These are phyloP conservation scores for Callospermophilus lateralis DNA, from an alignment of 2,113 vertebrate genomes.

Conservation along the genomic window DNA sequence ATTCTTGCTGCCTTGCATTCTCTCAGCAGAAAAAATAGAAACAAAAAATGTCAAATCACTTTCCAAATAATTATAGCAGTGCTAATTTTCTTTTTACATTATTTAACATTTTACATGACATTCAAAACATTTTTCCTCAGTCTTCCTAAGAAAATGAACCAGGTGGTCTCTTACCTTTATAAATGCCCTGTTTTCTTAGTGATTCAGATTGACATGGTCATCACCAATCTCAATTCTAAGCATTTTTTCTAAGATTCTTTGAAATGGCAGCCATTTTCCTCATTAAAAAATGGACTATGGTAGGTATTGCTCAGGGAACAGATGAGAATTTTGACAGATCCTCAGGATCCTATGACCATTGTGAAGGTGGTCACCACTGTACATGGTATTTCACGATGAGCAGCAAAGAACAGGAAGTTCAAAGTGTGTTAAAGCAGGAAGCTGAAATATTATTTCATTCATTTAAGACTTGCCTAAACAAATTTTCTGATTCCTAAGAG, in stretches of 20 bases:
- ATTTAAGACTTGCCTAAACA: neutral
- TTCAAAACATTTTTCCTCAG: neutral
- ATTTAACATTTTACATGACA: neutral
- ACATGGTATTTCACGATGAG: neutral
- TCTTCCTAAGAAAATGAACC: neutral
- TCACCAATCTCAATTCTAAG: neutral
- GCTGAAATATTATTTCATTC: neutral
- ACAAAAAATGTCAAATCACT: conserved; percentile 26
- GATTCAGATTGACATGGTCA: neutral
- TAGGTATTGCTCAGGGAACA: neutral
- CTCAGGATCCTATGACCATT: neutral
- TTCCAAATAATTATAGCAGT: neutral
- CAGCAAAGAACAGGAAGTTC: neutral
- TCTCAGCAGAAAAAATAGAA: conserved; percentile 40
- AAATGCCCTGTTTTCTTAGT: neutral
- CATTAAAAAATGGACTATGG: neutral
- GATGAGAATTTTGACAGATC: neutral
- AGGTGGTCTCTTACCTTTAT: neutral
- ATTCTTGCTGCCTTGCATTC: neutral
- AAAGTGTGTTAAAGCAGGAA: neutral
- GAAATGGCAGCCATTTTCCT: neutral
- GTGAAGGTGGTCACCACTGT: neutral
- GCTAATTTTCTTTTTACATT: neutral
- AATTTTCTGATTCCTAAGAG: neutral
- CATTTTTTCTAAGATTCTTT: neutral